Percentiles rank a stretch among this genome's conserved stretches.
phyloP scores from a whole-genome alignment of 2,888 invertebrate genomes.

The Arctia plantaginis region DNA sequence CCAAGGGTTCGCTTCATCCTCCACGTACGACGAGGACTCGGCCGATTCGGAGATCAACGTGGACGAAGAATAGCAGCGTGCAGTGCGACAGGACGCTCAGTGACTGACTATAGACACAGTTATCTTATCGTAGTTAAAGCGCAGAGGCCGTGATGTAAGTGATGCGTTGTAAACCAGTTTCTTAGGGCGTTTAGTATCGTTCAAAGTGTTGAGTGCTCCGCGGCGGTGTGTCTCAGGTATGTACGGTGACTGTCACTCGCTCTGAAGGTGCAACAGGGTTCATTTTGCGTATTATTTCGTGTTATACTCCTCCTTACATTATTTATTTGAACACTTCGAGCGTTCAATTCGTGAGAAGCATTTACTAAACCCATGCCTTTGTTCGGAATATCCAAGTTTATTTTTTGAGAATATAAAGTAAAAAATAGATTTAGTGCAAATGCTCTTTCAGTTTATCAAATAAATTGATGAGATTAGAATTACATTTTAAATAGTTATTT shows the following conservation, averaged over 20 bases:
- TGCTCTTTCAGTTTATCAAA: background rate
- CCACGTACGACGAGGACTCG: constrained; percentile 84
- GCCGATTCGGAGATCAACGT: constrained; percentile 85
- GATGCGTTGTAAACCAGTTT: constrained; percentile 72
- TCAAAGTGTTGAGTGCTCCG: constrained; percentile 77
- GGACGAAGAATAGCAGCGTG: constrained; percentile 78
- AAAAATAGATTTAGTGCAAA: background rate
- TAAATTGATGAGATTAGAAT: background rate
- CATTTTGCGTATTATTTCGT: constrained; percentile 66
- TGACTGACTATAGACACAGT: constrained; percentile 71
- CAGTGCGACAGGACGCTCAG: constrained; percentile 60
- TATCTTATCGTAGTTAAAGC: constrained; percentile 71
- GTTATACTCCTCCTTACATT: constrained; percentile 58
- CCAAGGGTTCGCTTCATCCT: constrained; percentile 83
- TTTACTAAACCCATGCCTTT: constrained; percentile 58
- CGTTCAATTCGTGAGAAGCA: constrained; percentile 62
- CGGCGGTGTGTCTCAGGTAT: constrained; percentile 75
- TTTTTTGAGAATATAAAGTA: too few relatives aligned
- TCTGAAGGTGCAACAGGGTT: constrained; percentile 76
- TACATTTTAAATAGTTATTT: background rate
- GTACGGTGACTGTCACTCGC: constrained; percentile 62
- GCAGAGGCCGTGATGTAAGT: constrained; percentile 68
- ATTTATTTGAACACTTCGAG: constrained; percentile 65
- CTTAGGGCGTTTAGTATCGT: constrained; percentile 68
- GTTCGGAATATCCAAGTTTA: constrained; percentile 3